Evolutionary conservation across 2,113 vertebrate species (phyloP).

Genomic region (Oreamnos americanus): DNA sequence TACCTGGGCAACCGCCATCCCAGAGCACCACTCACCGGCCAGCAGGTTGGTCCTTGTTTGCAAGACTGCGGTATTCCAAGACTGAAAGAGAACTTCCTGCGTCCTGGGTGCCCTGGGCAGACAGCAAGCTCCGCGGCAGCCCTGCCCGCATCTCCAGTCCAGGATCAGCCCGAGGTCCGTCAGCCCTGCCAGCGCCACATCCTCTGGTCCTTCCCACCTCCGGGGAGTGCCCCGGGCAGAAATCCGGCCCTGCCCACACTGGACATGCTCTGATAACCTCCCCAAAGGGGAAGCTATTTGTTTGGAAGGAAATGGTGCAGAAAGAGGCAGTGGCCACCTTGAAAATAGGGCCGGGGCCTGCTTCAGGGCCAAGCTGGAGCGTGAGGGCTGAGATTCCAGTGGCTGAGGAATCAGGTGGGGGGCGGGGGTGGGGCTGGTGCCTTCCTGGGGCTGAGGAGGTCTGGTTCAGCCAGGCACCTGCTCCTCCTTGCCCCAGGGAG

Average conservation of each 20-base stretch:
- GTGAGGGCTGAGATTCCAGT: fast-evolving
- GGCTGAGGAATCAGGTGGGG: fast-evolving
- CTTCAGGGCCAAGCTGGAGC: neutral
- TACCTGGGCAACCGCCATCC: no score
- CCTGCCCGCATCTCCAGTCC: neutral
- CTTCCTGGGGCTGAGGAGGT: neutral
- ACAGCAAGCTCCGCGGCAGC: neutral
- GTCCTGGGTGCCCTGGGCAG: neutral
- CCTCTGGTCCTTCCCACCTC: neutral
- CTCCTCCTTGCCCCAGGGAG: neutral
- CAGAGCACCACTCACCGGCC: fast-evolving
- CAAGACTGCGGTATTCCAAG: neutral
- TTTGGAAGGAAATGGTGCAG: conserved; percentile 69
- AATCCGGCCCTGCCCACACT: conserved; percentile 59
- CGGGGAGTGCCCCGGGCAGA: conserved; percentile 53
- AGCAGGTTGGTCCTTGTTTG: neutral
- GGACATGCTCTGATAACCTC: conserved; percentile 16
- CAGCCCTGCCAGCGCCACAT: neutral
- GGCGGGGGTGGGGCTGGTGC: neutral
- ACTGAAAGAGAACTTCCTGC: fast-evolving
- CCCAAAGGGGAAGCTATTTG: conserved; percentile 48
- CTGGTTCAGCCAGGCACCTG: fast-evolving
- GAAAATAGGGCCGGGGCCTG: neutral
- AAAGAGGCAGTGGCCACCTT: neutral
- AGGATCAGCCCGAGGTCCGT: fast-evolving